phyloP scores from a whole-genome alignment of 1,140 invertebrate species.

The Drosophila busckii region DNA sequence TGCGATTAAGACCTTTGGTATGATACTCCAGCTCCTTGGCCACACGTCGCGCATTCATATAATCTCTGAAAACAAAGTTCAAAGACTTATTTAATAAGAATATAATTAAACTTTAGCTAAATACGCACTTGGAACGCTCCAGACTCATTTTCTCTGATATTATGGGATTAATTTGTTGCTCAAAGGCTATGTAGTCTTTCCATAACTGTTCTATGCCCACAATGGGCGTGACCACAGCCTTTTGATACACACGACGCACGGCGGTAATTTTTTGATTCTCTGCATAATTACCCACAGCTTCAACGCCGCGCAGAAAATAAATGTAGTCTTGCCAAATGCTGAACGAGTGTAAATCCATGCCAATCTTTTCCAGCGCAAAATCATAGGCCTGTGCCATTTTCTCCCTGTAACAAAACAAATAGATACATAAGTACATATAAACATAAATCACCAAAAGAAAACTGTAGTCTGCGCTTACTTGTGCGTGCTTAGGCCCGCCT shows the following conservation, averaged over 20 bases:
- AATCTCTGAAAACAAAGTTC: constrained; percentile 84
- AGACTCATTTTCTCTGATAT: constrained; percentile 87
- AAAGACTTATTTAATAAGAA: background rate
- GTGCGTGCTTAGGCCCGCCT: constrained; percentile 94
- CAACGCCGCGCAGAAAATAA: constrained; percentile 97
- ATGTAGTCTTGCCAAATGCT: constrained; percentile 99
- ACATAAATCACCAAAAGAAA: background rate
- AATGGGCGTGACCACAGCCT: constrained; percentile 97
- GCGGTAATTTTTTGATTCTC: constrained; percentile 99
- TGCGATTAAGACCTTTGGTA: constrained; percentile 95
- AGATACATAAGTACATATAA: background rate
- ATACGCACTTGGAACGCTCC: constrained; percentile 78
- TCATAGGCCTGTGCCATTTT: constrained; percentile 99
- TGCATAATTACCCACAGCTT: constrained; percentile 98
- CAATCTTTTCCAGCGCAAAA: constrained; percentile 99
- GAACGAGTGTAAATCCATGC: constrained; percentile 97
- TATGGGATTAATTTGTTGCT: constrained; percentile 97
- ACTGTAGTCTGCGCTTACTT: constrained; percentile 84
- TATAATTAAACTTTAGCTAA: background rate
- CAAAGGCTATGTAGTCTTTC: constrained; percentile 98
- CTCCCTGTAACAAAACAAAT: constrained; percentile 83
- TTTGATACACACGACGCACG: constrained; percentile 97
- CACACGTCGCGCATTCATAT: constrained; percentile 98
- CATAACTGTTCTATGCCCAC: constrained; percentile 98
- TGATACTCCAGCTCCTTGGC: constrained; percentile 97